phyloP scores from a whole-genome alignment of 1,140 invertebrate species.

The Dreissena polymorpha region DNA sequence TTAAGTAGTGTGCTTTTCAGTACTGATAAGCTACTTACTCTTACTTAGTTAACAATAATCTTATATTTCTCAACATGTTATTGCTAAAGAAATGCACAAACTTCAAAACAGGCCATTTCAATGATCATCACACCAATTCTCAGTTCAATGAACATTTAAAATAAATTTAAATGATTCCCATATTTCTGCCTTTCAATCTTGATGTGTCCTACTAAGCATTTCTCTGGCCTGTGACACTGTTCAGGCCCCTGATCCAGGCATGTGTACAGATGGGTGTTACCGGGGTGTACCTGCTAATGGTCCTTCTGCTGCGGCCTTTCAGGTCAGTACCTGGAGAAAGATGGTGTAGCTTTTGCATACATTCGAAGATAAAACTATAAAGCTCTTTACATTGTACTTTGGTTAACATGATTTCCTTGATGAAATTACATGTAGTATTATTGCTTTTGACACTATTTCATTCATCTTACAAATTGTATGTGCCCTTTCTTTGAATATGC shows the following conservation, averaged over 20 bases:
- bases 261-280: slow-evolving; percentile 38
- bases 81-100: too few species aligned
- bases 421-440: too few species aligned
- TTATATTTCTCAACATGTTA: neutral
- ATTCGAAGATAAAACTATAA: neutral
- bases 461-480: too few species aligned
- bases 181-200: too few species aligned
- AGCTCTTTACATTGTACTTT: neutral
- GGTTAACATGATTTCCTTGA: neutral
- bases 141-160: too few species aligned
- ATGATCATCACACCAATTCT: too few species aligned
- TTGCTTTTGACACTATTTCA: too few species aligned
- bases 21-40: neutral
- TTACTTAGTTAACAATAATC: slow-evolving; percentile 5
- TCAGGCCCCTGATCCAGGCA: slow-evolving; percentile 46
- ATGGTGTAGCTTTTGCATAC: slow-evolving; percentile 1
- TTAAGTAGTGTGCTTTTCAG: neutral
- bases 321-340: slow-evolving; percentile 35
- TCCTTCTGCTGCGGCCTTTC: slow-evolving; percentile 53
- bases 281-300: slow-evolving; percentile 33
- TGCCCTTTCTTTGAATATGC: too few species aligned
- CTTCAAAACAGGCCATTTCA: too few species aligned
- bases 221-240: neutral
- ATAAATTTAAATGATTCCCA: too few species aligned
- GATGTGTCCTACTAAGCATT: too few species aligned